Base-by-base conservation (phyloP, 1,140 invertebrate species). In the Brachionus sp. region DNA sequence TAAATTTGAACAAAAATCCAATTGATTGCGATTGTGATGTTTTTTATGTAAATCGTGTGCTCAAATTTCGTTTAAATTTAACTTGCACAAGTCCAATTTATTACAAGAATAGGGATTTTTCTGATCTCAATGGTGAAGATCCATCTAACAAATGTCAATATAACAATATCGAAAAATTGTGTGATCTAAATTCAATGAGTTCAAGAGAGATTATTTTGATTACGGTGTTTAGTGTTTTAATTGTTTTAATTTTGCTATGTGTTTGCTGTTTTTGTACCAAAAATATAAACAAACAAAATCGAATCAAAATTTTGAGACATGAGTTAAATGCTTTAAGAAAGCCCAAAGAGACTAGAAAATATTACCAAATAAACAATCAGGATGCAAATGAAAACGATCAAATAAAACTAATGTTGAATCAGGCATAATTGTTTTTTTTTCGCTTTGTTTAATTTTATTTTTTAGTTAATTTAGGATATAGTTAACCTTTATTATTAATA, bases 1-100 rank as follows among this genome's bases (percentile, higher is more conserved):
- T 78, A 12, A 23, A 50, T 46, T 5, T 78, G 16, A 19, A 78
- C n/a, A 42, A 78, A 9, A 78, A 78, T 50, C 75, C 75, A n/a
- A 29, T 78, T n/a, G 33, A 53, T 10, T 78, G 75, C 19, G 75
- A 78, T 78, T 78, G 75, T 37, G 16, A 50, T 62, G n/a, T 53
- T 4, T 78, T 78, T 62, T 78, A 50, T 50, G 9, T 50, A 3
- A 78, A 53, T 37, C 42, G 75, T 16, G 23, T 57, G 29, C 25
- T 78, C 39, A 50, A 50, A 53, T 23, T 33, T 39, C 46, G 46
- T 16, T 10, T 78, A 37, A 53, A 78, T 39, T 29, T 37, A 33
- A 78, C 75, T 2, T 78, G 75, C 16, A n/a, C 44, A 6, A 16
- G 2, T 5, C 75, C 75, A 33, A 9, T 50, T 6, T 78, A 78